Evolutionary conservation across 1,140 invertebrate genomes (phyloP).

Genomic region (Caenorhabditis elegans): DNA sequence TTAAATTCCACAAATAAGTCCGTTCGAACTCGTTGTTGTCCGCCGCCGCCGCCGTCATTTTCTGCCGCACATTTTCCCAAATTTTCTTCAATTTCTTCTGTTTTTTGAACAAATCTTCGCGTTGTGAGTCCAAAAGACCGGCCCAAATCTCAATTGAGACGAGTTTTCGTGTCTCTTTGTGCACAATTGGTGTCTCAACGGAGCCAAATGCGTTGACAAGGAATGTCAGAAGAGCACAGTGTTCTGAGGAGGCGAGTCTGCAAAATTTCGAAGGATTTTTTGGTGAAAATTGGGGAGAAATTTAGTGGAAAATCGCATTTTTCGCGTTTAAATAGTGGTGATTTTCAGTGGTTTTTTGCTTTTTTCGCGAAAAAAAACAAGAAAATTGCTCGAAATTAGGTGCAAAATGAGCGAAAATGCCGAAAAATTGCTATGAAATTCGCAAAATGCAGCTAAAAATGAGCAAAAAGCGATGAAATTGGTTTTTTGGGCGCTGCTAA

Average conservation of each 20-base stretch:
- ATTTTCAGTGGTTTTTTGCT: too few relatives aligned
- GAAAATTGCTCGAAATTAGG: too few relatives aligned
- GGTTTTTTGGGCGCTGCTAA: too few relatives aligned
- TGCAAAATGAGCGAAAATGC: too few relatives aligned
- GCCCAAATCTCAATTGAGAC: slow-evolving; percentile 92
- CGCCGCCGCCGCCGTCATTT: too few relatives aligned
- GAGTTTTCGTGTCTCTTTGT: slow-evolving; percentile 85
- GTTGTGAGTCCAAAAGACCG: slow-evolving; percentile 73
- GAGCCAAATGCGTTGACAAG: slow-evolving; percentile 95
- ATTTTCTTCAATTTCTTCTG: slow-evolving; percentile 87
- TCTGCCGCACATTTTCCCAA: slow-evolving; percentile 85
- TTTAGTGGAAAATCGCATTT: too few relatives aligned
- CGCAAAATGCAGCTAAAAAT: too few relatives aligned
- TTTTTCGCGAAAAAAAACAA: too few relatives aligned
- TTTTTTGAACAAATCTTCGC: slow-evolving; percentile 67
- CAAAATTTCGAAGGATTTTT: neutral
- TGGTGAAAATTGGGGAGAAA: neutral
- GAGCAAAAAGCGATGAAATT: too few relatives aligned
- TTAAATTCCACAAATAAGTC: slow-evolving; percentile 81
- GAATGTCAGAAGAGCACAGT: slow-evolving; percentile 84
- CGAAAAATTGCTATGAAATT: too few relatives aligned
- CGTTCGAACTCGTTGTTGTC: slow-evolving; percentile 77
- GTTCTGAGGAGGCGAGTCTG: slow-evolving; percentile 70
- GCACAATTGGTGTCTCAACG: slow-evolving; percentile 74
- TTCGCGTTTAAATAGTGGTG: too few relatives aligned